Percentiles rank a stretch among this genome's conserved stretches.
Evolutionary conservation across 2,797 vertebrate species (phyloP).

Genomic region (Betta splendens): DNA sequence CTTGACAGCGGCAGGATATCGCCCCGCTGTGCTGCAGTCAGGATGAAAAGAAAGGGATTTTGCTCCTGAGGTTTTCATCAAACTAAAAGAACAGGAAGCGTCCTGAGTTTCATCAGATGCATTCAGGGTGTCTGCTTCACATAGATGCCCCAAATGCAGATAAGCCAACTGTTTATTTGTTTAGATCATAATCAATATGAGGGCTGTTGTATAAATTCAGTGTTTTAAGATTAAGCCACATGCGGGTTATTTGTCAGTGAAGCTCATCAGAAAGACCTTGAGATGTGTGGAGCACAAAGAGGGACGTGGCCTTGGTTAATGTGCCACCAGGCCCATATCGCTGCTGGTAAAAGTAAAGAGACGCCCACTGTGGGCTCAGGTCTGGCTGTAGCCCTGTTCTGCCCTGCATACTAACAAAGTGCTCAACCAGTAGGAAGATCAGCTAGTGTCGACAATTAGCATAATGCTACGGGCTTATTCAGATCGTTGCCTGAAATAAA

Average conservation of each 20-base stretch:
- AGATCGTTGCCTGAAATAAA: slow-evolving; percentile 75
- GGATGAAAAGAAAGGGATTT: slow-evolving; percentile 43
- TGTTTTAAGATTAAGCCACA: slow-evolving; percentile 20
- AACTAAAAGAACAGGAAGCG: slow-evolving; percentile 44
- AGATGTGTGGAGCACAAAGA: slow-evolving; percentile 62
- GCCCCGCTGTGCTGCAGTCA: slow-evolving; percentile 38
- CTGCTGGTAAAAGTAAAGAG: slow-evolving; percentile 69
- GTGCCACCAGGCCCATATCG: slow-evolving; percentile 68
- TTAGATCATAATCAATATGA: slow-evolving; percentile 6
- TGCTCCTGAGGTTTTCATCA: slow-evolving; percentile 49
- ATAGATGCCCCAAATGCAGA: slow-evolving; percentile 18
- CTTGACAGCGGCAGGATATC: too few relatives aligned
- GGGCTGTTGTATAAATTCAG: slow-evolving; percentile 28
- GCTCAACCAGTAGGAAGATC: slow-evolving; percentile 70
- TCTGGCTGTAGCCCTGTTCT: slow-evolving; percentile 53
- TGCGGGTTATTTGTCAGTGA: slow-evolving; percentile 41
- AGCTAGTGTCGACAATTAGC: slow-evolving; percentile 63
- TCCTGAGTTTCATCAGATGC: slow-evolving; percentile 31
- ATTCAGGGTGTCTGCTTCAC: slow-evolving; percentile 8
- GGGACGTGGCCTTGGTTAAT: slow-evolving; percentile 63
- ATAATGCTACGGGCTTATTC: slow-evolving; percentile 76
- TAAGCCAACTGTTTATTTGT: slow-evolving; percentile 19
- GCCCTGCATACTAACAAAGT: slow-evolving; percentile 75
- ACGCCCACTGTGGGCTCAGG: slow-evolving; percentile 33
- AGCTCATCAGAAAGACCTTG: slow-evolving; percentile 63